phyloP scores from a whole-genome alignment of 2,113 vertebrate genomes.

The Cavia porcellus region DNA sequence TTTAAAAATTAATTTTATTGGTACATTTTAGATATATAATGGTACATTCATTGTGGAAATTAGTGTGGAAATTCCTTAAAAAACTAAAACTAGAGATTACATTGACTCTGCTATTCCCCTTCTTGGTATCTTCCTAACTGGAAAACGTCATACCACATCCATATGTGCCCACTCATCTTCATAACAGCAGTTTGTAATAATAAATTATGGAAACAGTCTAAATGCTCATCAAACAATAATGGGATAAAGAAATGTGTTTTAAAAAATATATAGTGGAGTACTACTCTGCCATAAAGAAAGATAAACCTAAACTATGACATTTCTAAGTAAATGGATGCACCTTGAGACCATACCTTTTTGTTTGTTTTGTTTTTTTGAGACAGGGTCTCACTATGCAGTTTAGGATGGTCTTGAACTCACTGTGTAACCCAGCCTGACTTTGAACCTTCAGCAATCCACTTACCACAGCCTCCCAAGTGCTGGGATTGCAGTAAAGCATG shows the following conservation, averaged over 20 bases:
- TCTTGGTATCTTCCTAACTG: neutral
- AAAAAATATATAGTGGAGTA: neutral
- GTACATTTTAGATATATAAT: neutral
- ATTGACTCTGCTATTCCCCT: neutral
- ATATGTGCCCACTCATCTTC: neutral
- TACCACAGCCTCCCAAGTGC: no score
- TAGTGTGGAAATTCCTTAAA: neutral
- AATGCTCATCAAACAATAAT: neutral
- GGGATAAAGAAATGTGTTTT: neutral
- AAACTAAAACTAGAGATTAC: neutral
- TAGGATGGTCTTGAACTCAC: no score
- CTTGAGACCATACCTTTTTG: neutral
- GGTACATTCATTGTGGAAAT: neutral
- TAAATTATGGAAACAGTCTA: neutral
- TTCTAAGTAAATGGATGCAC: neutral
- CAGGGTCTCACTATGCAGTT: no score
- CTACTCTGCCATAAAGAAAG: neutral
- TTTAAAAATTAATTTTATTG: neutral
- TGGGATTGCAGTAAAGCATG: no score
- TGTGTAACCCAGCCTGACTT: no score
- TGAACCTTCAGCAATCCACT: no score
- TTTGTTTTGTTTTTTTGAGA: no score
- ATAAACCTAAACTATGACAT: neutral
- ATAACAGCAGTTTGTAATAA: neutral
- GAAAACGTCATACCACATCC: neutral